Evolutionary conservation across 2,113 vertebrate genomes (phyloP).

Genomic region (Brienomyrus brachyistius): DNA sequence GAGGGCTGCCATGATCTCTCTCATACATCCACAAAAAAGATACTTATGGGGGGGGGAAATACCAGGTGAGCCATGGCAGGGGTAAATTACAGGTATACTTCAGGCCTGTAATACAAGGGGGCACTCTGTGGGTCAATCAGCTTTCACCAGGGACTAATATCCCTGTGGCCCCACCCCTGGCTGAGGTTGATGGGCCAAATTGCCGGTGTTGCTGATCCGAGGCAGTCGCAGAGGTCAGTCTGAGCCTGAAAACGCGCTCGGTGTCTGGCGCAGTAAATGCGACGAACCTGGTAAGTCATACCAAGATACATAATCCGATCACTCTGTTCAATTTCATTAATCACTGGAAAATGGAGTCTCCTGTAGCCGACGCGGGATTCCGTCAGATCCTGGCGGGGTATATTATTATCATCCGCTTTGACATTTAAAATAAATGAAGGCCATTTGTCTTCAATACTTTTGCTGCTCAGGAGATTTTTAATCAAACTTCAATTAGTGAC

Average conservation of each 20-base stretch:
- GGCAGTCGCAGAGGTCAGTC: neutral
- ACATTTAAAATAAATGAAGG: conserved; percentile 42
- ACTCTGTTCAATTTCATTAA: neutral
- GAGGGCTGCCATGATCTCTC: neutral
- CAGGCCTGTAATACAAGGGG: neutral
- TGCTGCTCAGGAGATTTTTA: conserved; percentile 44
- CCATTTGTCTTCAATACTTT: conserved; percentile 48
- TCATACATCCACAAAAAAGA: neutral
- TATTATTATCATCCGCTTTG: conserved; percentile 37
- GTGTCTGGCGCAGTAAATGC: neutral
- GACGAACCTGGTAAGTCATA: neutral
- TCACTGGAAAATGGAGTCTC: conserved; percentile 29
- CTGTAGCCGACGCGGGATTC: conserved; percentile 28
- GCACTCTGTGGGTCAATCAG: neutral
- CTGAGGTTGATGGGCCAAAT: too few species aligned
- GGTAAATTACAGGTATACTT: neutral
- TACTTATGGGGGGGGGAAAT: neutral
- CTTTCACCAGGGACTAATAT: neutral
- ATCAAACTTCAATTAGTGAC: conserved; percentile 52
- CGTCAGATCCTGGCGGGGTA: conserved; percentile 33
- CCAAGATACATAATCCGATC: neutral
- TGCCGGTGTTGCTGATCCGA: neutral
- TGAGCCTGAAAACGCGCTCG: neutral
- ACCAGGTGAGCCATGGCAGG: too few species aligned
- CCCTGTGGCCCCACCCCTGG: too few species aligned